A percentile compares a stretch with the other conserved stretches of the same genome.
These are phyloP conservation scores for Gymnoscelis rufifasciata DNA, from an alignment of 2,888 invertebrate species.

Conservation along the genomic window DNA sequence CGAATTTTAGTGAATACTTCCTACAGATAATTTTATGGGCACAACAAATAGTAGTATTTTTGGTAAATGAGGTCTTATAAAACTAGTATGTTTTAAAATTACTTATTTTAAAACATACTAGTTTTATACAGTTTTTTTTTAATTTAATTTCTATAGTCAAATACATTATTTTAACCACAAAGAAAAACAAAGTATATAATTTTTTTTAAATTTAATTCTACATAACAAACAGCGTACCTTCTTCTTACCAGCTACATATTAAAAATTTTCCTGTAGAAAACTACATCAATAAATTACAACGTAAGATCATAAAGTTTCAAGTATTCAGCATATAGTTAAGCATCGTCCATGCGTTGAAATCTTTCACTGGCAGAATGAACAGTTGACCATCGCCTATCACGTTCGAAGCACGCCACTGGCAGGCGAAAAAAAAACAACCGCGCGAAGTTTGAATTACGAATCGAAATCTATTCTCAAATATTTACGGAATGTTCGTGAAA, in stretches of 20 bases:
- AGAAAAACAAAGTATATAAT: too few species aligned
- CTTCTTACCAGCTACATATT: background rate
- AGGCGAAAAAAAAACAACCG: slow-evolving; percentile 31
- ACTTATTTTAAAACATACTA: too few species aligned
- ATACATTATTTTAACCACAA: too few species aligned
- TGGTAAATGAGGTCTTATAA: too few species aligned
- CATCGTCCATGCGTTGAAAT: slow-evolving; percentile 34
- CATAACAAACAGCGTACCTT: background rate
- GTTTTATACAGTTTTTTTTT: too few species aligned
- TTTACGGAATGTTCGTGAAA: slow-evolving; percentile 25
- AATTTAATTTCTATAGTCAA: too few species aligned
- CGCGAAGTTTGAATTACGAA: slow-evolving; percentile 14
- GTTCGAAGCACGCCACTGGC: slow-evolving; percentile 46
- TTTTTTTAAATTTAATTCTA: too few species aligned
- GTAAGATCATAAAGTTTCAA: slow-evolving; percentile 23
- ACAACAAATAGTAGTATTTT: too few species aligned
- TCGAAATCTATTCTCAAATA: slow-evolving; percentile 20
- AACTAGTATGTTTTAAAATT: too few species aligned
- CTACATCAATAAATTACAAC: slow-evolving; percentile 12
- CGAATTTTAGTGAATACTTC: too few species aligned
- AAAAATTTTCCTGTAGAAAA: too few species aligned
- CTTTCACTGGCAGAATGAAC: slow-evolving; percentile 31
- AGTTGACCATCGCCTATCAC: slow-evolving; percentile 75
- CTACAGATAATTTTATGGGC: too few species aligned
- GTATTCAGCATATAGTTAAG: slow-evolving; percentile 15